phyloP scores from a whole-genome alignment of 2,888 invertebrate genomes.

The Lysandra coridon region DNA sequence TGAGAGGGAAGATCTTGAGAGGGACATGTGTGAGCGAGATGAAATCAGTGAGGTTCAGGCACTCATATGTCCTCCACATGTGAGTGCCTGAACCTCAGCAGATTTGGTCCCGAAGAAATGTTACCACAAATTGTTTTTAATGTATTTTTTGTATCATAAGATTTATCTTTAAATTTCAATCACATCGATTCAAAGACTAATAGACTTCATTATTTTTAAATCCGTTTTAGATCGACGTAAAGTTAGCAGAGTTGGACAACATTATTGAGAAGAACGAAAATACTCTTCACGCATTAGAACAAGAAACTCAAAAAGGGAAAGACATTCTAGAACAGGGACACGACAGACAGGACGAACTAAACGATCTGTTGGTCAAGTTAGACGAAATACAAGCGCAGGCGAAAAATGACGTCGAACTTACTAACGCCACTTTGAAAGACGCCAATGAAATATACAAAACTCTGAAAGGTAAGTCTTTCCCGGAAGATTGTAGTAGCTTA shows the following conservation, averaged over 20 bases:
- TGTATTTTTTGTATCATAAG: too few relatives aligned
- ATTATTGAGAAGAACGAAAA: constrained; percentile 79
- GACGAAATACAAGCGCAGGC: constrained; percentile 89
- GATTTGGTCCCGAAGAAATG: too few relatives aligned
- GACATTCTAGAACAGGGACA: constrained; percentile 83
- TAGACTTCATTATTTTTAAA: neutral
- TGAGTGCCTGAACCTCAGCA: too few relatives aligned
- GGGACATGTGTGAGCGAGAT: too few relatives aligned
- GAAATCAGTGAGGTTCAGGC: too few relatives aligned
- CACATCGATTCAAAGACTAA: too few relatives aligned
- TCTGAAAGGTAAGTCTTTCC: constrained; percentile 78
- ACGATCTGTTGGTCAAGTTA: constrained; percentile 89
- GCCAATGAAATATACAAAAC: constrained; percentile 87
- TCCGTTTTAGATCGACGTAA: constrained; percentile 77
- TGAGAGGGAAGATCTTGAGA: too few relatives aligned
- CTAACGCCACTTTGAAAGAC: constrained; percentile 82
- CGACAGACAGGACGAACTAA: constrained; percentile 85
- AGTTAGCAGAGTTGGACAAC: constrained; percentile 66
- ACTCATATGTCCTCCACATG: too few relatives aligned
- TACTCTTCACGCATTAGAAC: constrained; percentile 82
- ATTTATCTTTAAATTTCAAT: too few relatives aligned
- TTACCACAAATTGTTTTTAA: too few relatives aligned
- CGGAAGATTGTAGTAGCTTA: neutral
- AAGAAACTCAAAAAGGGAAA: constrained; percentile 83
- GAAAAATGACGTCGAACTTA: constrained; percentile 89